Evolutionary conservation across 2,113 vertebrate species (phyloP).

Genomic region (Tapirus terrestris): DNA sequence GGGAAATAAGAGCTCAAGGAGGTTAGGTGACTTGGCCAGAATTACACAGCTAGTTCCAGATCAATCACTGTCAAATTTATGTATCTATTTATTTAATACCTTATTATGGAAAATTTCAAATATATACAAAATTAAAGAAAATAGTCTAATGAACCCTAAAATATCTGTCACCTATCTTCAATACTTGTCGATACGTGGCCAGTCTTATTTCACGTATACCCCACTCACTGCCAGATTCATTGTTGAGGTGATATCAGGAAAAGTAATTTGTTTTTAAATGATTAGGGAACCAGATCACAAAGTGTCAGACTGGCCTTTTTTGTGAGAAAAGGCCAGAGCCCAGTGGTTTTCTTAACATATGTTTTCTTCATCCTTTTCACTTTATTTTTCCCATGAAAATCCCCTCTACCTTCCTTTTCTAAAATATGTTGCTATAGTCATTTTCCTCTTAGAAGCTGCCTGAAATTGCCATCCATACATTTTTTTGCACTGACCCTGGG

Average conservation of each 20-base stretch:
- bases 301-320: neutral
- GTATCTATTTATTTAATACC: constrained; percentile 34
- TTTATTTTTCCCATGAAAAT: neutral
- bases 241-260: neutral
- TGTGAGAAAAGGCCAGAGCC: neutral
- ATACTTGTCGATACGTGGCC: neutral
- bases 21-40: neutral
- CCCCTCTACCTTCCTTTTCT: neutral
- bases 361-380: constrained; percentile 9
- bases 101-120: neutral
- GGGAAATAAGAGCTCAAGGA: neutral
- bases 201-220: neutral
- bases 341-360: neutral
- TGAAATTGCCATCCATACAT: neutral
- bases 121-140: neutral
- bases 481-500: neutral
- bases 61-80: neutral
- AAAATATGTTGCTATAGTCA: neutral
- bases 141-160: neutral
- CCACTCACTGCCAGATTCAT: neutral
- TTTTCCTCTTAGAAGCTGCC: constrained; percentile 21
- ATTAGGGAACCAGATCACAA: neutral
- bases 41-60: neutral
- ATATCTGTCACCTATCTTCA: neutral
- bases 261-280: constrained; percentile 31